Percentiles rank a stretch among this genome's conserved stretches.
phyloP scores from a whole-genome alignment of 2,888 invertebrate species.

The Spilarctia lutea region DNA sequence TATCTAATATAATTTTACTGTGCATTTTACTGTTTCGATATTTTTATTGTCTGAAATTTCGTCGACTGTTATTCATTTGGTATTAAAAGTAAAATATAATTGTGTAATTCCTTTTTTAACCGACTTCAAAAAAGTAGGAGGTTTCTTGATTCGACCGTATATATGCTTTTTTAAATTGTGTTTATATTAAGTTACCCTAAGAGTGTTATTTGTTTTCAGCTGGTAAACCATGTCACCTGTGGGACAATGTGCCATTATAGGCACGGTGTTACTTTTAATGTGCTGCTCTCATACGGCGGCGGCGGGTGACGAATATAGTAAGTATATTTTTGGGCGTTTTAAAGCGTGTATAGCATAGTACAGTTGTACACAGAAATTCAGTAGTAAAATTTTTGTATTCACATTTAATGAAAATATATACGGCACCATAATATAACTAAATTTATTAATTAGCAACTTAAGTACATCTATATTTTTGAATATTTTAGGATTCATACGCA shows the following conservation, averaged over 20 bases:
- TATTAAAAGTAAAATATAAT: background rate
- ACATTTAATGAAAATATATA: background rate
- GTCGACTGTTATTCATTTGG: too few species aligned
- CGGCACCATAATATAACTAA: too few species aligned
- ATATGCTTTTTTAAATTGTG: too few species aligned
- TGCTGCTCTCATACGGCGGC: constrained; percentile 32
- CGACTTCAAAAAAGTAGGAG: too few species aligned
- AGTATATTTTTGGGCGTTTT: constrained; percentile 37
- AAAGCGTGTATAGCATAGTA: background rate
- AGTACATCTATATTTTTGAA: too few species aligned
- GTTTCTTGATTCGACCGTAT: too few species aligned
- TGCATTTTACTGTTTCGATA: background rate
- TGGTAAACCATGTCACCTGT: constrained; percentile 33
- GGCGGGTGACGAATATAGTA: constrained; percentile 65
- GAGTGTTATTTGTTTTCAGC: constrained; percentile 4
- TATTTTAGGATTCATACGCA: background rate
- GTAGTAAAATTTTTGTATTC: background rate
- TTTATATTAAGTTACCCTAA: background rate
- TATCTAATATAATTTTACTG: background rate
- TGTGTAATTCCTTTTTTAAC: background rate
- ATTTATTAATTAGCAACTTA: too few species aligned
- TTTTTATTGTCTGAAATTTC: background rate
- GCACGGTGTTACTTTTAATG: constrained; percentile 38
- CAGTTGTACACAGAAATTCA: too few species aligned
- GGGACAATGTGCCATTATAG: constrained; percentile 24